Percentiles rank a stretch among this genome's conserved stretches.
phyloP scores from a whole-genome alignment of 1,140 invertebrate species.

The Leptopilina clavipes region DNA sequence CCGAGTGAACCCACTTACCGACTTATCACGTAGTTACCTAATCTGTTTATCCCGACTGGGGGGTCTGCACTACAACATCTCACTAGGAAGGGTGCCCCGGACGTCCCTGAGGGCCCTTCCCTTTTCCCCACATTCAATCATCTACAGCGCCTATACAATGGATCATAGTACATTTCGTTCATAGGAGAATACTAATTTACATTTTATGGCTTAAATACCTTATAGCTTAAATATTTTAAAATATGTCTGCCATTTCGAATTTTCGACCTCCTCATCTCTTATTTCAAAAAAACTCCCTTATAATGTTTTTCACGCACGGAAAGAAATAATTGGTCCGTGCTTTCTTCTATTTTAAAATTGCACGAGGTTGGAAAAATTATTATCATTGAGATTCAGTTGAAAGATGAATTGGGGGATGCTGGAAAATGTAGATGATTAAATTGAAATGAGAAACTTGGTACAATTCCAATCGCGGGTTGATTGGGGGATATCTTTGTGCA shows the following conservation, averaged over 20 bases:
- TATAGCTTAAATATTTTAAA: too few relatives aligned
- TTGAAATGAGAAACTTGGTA: conserved; percentile 26
- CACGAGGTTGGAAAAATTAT: too few relatives aligned
- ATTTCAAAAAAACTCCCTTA: too few relatives aligned
- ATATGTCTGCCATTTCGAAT: conserved; percentile 23
- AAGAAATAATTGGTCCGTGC: too few relatives aligned
- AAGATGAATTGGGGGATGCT: neutral
- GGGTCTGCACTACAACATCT: conserved; percentile 50
- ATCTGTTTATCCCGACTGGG: conserved; percentile 74
- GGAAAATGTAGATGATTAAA: neutral
- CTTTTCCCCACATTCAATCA: conserved; percentile 62
- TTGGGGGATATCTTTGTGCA: neutral
- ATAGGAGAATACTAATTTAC: conserved; percentile 2
- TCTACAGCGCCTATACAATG: conserved; percentile 55
- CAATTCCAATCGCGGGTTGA: neutral
- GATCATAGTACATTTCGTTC: conserved; percentile 7
- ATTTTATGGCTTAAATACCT: conserved; percentile 27
- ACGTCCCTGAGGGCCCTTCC: conserved; percentile 66
- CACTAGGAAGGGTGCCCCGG: conserved; percentile 65
- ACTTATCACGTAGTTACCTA: conserved; percentile 77
- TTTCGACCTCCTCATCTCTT: neutral
- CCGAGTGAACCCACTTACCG: conserved; percentile 75
- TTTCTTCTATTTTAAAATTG: too few relatives aligned
- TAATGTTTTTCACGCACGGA: too few relatives aligned
- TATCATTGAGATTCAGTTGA: too few relatives aligned